Evolutionary conservation across 2,888 invertebrate genomes (phyloP).

Genomic region (Pristionchus fissidentatus): DNA sequence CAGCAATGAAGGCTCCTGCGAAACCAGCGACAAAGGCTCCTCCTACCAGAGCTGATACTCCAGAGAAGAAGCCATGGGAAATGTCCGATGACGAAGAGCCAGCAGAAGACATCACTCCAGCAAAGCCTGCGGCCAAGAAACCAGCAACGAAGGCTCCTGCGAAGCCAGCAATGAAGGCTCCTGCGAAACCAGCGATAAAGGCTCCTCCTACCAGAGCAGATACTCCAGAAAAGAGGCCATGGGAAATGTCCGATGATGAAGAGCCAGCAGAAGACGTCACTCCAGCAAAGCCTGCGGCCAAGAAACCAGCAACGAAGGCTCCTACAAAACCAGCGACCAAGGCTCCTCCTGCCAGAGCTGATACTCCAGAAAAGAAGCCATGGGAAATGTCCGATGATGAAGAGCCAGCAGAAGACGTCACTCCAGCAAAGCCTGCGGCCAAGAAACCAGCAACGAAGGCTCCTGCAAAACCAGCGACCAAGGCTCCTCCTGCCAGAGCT

Average conservation of each 20-base stretch:
- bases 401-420: not conserved
- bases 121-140: not conserved
- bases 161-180: no score
- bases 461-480: conserved; percentile 4
- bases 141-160: not conserved
- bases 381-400: conserved; percentile 34
- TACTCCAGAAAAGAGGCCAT: not conserved
- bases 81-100: conserved; percentile 35
- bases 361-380: not conserved
- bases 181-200: not conserved
- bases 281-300: not conserved
- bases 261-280: not conserved
- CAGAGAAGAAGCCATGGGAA: conserved; percentile 23
- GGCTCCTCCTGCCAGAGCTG: not conserved
- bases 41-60: not conserved
- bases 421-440: conserved; percentile 5
- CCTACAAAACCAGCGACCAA: conserved; percentile 3
- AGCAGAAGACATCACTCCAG: not conserved
- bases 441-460: not conserved
- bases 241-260: conserved; percentile 2
- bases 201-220: not conserved
- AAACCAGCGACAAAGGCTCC: not conserved
- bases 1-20: no score
- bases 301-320: not conserved
- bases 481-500: not conserved